Base-by-base conservation (phyloP, 2,797 vertebrate species). In the Phalloptychus januarius region DNA sequence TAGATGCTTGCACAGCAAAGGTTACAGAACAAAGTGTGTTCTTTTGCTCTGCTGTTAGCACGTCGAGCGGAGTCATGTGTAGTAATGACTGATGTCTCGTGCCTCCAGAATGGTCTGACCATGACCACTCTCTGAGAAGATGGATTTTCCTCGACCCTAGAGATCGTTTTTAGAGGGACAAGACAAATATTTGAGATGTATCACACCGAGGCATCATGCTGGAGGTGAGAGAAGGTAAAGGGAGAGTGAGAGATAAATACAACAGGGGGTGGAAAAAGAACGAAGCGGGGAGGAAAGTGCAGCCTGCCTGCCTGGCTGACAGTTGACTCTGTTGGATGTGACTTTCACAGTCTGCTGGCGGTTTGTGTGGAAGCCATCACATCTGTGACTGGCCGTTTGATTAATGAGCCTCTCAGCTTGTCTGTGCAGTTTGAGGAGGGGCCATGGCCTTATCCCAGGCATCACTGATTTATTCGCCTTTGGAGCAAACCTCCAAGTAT, bases 331-430 rank as follows among this genome's bases (percentile, higher is more conserved):
- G 96, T 95, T 96, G 94, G 96, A 97, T 97, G 96, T 99, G 97
- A 99, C 98, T 99, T 99, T 99, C 97, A 99, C 97, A 99, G 97
- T 97, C 97, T 97, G 96, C 94, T 98, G 97, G 95, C 95, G 96
- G 96, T 96, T 95, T 96, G 96, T 95, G 96, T 96, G 96, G 96
- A 97, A 97, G 95, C 94, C 95, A 97, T 97, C 97, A 98, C 97
- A 98, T 97, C 97, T 98, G 97, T 96, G 97, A 97, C 96, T 97
- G 96, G 89, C 92, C 83, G 89, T 95, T 96, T 99, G 98, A 99
- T 99, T 98, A 98, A 99, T 99, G 98, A 98, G 97, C 96, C 97
- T 97, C 97, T 97, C 97, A 97, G 95, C 93, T 96, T 95, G 94
- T 96, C 89, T 93, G 95, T 95, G 95, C 95, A 95, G 96, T 96